These are phyloP conservation scores for Speoplatyrhinus poulsoni DNA, from an alignment of 2,113 vertebrate species.

Conservation along the genomic window DNA sequence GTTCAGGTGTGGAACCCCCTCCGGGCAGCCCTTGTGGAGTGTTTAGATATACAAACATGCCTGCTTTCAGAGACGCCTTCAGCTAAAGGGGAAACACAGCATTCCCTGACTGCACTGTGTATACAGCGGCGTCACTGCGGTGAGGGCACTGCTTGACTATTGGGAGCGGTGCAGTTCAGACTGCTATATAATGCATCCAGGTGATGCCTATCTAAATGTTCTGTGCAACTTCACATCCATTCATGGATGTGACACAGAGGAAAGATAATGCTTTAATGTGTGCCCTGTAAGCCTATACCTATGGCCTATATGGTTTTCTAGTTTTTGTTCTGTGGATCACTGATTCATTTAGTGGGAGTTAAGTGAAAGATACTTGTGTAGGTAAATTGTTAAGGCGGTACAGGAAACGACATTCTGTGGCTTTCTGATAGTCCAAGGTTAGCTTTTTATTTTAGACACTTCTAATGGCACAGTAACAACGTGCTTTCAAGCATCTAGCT, in stretches of 20 bases:
- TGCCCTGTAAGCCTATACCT: conserved; percentile 4
- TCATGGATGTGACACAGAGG: conserved; percentile 1
- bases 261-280: conserved; percentile 6
- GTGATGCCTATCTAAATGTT: conserved; percentile 42
- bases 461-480: too few species aligned
- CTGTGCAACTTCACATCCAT: conserved; percentile 33
- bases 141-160: conserved; percentile 44
- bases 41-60: conserved; percentile 61
- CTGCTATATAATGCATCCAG: conserved; percentile 20
- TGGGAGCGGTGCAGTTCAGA: conserved; percentile 22
- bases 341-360: too few species aligned
- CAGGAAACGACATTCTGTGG: too few species aligned
- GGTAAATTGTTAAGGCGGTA: too few species aligned
- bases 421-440: too few species aligned
- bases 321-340: too few species aligned
- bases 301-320: too few species aligned
- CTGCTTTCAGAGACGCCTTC: conserved; percentile 58
- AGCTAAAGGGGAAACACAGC: conserved; percentile 61
- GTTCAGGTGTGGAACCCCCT: conserved; percentile 51
- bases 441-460: too few species aligned
- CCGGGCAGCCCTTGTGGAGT: conserved; percentile 55
- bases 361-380: too few species aligned
- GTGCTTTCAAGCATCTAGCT: too few species aligned
- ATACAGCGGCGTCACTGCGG: conserved; percentile 44
- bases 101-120: conserved; percentile 51